A percentile compares a stretch with the other conserved stretches of the same genome.
phyloP scores from a whole-genome alignment of 2,888 invertebrate genomes.

The Chaetoderma sp. region DNA sequence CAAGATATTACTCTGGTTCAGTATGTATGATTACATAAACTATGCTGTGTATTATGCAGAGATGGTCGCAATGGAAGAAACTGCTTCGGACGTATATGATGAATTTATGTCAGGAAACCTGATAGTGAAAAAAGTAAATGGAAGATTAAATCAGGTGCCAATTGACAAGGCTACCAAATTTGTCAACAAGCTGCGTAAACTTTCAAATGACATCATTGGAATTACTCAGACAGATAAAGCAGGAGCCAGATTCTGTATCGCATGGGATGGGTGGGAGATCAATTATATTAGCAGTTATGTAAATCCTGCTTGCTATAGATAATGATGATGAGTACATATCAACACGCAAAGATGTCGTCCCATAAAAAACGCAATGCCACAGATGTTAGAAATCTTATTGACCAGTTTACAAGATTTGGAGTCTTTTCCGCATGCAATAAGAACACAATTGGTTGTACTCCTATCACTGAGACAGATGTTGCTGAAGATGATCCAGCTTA shows the following conservation, averaged over 20 bases:
- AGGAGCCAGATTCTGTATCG: not conserved
- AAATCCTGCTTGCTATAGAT: not conserved
- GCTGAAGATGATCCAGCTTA: not conserved
- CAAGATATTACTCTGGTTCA: too few species aligned
- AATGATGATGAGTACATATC: not conserved
- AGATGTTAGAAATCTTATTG: not conserved
- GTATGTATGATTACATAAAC: too few species aligned
- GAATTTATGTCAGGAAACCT: not conserved
- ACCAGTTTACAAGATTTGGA: not conserved
- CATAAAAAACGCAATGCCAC: not conserved
- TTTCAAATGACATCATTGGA: not conserved
- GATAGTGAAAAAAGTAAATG: not conserved
- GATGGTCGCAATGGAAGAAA: not conserved
- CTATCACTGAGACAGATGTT: not conserved
- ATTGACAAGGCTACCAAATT: not conserved
- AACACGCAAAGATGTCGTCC: not conserved
- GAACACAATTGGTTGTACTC: too few species aligned
- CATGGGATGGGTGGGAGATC: too few species aligned
- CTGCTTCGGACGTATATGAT: not conserved
- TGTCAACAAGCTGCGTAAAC: not conserved
- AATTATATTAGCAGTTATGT: too few species aligned
- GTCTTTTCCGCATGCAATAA: not conserved
- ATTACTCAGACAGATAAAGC: not conserved
- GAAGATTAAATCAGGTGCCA: not conserved
- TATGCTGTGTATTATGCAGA: not conserved